Percentiles rank a stretch among this genome's conserved stretches.
Evolutionary conservation across 2,888 invertebrate genomes (phyloP).

Genomic region (Blomia tropicalis): DNA sequence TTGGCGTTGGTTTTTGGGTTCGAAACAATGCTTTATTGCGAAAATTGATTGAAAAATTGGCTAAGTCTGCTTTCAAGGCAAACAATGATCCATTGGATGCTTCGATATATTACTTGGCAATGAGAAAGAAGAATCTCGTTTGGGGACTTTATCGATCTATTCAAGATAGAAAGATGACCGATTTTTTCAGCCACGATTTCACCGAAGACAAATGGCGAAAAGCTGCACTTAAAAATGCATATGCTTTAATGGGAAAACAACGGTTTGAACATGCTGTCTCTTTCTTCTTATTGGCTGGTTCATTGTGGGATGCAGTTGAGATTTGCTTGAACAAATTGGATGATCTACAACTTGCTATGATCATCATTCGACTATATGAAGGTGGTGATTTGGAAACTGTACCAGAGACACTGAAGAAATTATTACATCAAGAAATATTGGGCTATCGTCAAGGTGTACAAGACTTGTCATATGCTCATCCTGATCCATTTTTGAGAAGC

Average conservation of each 20-base stretch:
- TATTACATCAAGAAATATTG: conserved; percentile 50
- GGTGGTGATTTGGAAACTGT: conserved; percentile 50
- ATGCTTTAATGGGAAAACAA: conserved; percentile 83
- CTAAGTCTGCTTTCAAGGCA: conserved; percentile 76
- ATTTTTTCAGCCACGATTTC: conserved; percentile 90
- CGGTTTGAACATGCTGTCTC: conserved; percentile 94
- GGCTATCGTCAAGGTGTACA: conserved; percentile 46
- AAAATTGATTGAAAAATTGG: conserved; percentile 66
- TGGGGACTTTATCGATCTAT: conserved; percentile 85
- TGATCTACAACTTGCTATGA: conserved; percentile 86
- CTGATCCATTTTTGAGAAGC: conserved; percentile 90
- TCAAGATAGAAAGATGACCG: conserved; percentile 75
- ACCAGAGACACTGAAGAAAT: conserved; percentile 52
- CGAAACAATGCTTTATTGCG: conserved; percentile 63
- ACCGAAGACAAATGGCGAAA: conserved; percentile 82
- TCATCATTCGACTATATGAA: conserved; percentile 80
- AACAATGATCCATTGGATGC: conserved; percentile 93
- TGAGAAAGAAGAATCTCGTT: conserved; percentile 90
- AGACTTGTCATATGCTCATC: conserved; percentile 46
- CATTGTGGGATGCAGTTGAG: conserved; percentile 87
- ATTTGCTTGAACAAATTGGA: conserved; percentile 75
- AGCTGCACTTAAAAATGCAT: conserved; percentile 94
- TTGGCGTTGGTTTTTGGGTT: conserved; percentile 93
- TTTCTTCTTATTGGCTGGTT: conserved; percentile 87
- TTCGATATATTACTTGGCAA: conserved; percentile 87